Percentiles rank a stretch among this genome's conserved stretches.
These are phyloP conservation scores for Oryzias melastigma DNA, from an alignment of 2,113 vertebrate genomes.

Conservation along the genomic window DNA sequence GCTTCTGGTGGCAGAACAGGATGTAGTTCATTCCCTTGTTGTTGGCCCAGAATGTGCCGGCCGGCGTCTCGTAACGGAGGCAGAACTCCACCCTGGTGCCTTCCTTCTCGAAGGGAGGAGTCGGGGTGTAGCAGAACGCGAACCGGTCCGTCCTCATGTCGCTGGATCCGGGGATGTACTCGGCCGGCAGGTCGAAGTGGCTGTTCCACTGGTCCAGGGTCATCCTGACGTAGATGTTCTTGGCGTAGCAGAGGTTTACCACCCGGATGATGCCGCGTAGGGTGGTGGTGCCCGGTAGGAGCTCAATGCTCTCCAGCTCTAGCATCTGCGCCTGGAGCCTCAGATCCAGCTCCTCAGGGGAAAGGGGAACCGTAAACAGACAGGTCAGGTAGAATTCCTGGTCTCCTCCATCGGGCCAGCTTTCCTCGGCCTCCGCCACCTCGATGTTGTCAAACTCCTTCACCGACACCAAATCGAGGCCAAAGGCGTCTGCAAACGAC, in stretches of 20 bases:
- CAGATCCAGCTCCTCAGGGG: slow-evolving; percentile 80
- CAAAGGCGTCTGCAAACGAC: slow-evolving; percentile 95
- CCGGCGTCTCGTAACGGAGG: slow-evolving; percentile 87
- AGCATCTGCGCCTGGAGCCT: slow-evolving; percentile 84
- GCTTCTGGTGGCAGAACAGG: slow-evolving; percentile 86
- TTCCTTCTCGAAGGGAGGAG: slow-evolving; percentile 82
- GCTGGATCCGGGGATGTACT: slow-evolving; percentile 90
- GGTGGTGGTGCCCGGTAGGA: slow-evolving; percentile 79
- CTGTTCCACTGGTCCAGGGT: slow-evolving; percentile 86
- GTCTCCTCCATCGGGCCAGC: slow-evolving; percentile 51
- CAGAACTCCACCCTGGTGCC: slow-evolving; percentile 89
- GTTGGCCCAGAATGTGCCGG: slow-evolving; percentile 92
- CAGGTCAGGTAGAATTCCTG: slow-evolving; percentile 83
- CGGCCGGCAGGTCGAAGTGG: slow-evolving; percentile 86
- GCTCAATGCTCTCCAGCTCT: slow-evolving; percentile 82
- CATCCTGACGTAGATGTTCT: slow-evolving; percentile 84
- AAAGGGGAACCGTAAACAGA: slow-evolving; percentile 81
- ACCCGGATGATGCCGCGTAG: slow-evolving; percentile 88
- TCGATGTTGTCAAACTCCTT: slow-evolving; percentile 89
- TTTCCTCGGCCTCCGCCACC: slow-evolving; percentile 49
- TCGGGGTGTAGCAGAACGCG: slow-evolving; percentile 84
- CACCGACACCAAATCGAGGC: slow-evolving; percentile 91
- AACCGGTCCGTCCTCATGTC: slow-evolving; percentile 90
- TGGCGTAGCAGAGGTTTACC: slow-evolving; percentile 89
- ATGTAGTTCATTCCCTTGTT: slow-evolving; percentile 88